Percentiles rank a stretch among this genome's conserved stretches.
These are phyloP conservation scores for Benitochromis conjunctus DNA, from an alignment of 2,113 vertebrate genomes.

Conservation along the genomic window DNA sequence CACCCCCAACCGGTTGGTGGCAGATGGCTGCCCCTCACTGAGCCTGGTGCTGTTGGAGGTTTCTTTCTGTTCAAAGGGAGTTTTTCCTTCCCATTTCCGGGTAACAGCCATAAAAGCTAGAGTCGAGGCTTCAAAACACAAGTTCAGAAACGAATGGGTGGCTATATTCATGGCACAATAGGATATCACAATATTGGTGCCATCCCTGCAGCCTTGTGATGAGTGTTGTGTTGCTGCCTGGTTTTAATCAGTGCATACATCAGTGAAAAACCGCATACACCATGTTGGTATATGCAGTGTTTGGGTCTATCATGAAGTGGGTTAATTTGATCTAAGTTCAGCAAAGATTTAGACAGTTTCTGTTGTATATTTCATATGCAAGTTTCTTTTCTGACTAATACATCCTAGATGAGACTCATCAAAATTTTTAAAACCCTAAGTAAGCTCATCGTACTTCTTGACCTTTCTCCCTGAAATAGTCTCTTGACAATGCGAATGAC, in stretches of 20 bases:
- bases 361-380: neutral
- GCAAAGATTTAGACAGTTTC: neutral
- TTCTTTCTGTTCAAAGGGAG: neutral
- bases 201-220: neutral
- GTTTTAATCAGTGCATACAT: neutral
- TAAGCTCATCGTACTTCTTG: neutral
- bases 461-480: neutral
- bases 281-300: neutral
- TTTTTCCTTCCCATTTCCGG: rapidly evolving
- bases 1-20: rapidly evolving
- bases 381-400: neutral
- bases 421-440: rapidly evolving
- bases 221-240: neutral
- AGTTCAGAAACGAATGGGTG: neutral
- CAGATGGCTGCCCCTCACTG: rapidly evolving
- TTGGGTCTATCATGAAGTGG: rapidly evolving
- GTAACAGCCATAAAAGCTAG: neutral
- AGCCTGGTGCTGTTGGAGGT: rapidly evolving
- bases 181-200: rapidly evolving
- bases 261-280: rapidly evolving
- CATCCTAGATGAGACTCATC: neutral
- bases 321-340: neutral
- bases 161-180: rapidly evolving
- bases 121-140: neutral
- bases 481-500: neutral